These are phyloP conservation scores for Synanthedon vespiformis DNA, from an alignment of 2,888 invertebrate species.

Conservation along the genomic window DNA sequence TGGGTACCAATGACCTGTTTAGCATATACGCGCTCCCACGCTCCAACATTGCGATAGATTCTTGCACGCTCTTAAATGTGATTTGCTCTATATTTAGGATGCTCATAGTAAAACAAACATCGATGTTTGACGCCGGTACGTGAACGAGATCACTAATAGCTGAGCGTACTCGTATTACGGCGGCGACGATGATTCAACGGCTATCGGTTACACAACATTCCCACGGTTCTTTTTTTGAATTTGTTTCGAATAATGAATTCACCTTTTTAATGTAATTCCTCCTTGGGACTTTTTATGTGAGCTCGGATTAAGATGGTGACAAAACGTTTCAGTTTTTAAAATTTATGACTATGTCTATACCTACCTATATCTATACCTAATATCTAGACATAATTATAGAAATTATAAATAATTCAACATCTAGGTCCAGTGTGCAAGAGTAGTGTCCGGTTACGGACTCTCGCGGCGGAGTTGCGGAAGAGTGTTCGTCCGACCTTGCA, in stretches of 20 bases:
- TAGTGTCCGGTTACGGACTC: too few relatives aligned
- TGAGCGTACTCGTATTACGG: conserved; percentile 7
- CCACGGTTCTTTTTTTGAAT: conserved; percentile 27
- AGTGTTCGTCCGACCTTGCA: too few relatives aligned
- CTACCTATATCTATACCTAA: too few relatives aligned
- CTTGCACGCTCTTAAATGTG: conserved; percentile 64
- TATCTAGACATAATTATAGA: too few relatives aligned
- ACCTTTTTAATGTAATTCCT: background rate
- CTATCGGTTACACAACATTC: conserved; percentile 27
- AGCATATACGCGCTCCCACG: conserved; percentile 65
- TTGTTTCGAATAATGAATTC: background rate
- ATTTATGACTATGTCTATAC: too few relatives aligned
- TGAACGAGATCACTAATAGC: conserved; percentile 28
- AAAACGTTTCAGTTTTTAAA: too few relatives aligned
- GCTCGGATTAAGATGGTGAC: too few relatives aligned
- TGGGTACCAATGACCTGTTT: conserved; percentile 68
- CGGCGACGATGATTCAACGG: conserved; percentile 11
- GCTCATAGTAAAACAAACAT: conserved; percentile 58
- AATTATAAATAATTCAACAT: too few relatives aligned
- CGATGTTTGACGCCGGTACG: conserved; percentile 44
- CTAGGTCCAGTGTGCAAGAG: too few relatives aligned
- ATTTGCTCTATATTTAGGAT: conserved; percentile 70
- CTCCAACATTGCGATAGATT: conserved; percentile 55
- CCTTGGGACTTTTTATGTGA: too few relatives aligned
- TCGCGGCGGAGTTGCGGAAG: too few relatives aligned